phyloP scores from a whole-genome alignment of 2,797 vertebrate species.

The Pelochelys cantorii region DNA sequence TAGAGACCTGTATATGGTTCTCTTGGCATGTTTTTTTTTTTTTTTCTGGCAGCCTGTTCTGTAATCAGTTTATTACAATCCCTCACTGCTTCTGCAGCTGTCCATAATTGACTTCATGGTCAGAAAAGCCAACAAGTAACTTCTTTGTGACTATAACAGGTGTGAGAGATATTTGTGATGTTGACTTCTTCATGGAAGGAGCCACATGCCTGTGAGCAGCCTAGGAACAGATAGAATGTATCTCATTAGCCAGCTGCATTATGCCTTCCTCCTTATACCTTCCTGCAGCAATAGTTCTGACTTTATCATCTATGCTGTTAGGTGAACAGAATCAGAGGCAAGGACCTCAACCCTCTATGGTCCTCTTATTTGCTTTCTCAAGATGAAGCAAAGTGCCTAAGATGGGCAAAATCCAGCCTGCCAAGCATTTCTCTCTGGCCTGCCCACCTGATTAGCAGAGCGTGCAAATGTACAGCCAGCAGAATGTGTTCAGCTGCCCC shows the following conservation, averaged over 20 bases:
- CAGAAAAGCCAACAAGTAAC: neutral
- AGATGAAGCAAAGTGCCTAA: too few relatives aligned
- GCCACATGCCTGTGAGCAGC: accelerated
- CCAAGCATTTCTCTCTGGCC: too few relatives aligned
- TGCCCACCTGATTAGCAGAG: too few relatives aligned
- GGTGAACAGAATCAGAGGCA: neutral
- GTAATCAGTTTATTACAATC: neutral
- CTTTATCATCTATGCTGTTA: neutral
- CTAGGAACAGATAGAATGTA: neutral
- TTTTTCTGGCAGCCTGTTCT: neutral
- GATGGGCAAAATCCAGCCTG: too few relatives aligned
- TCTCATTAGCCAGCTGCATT: neutral
- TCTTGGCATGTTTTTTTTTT: neutral
- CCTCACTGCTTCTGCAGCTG: neutral
- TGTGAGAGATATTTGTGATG: accelerated
- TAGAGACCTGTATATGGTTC: neutral
- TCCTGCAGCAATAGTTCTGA: neutral
- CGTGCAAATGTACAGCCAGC: too few relatives aligned
- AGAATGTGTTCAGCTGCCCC: too few relatives aligned
- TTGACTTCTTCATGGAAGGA: accelerated
- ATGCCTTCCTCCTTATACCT: neutral
- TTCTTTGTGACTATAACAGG: neutral
- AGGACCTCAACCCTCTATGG: accelerated
- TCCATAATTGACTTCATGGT: neutral
- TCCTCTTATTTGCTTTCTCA: neutral